Evolutionary conservation across 1,140 invertebrate genomes (phyloP), one percentile per base, ranked within the genome.

Genomic region (Pygmarrhopalites habei): DNA sequence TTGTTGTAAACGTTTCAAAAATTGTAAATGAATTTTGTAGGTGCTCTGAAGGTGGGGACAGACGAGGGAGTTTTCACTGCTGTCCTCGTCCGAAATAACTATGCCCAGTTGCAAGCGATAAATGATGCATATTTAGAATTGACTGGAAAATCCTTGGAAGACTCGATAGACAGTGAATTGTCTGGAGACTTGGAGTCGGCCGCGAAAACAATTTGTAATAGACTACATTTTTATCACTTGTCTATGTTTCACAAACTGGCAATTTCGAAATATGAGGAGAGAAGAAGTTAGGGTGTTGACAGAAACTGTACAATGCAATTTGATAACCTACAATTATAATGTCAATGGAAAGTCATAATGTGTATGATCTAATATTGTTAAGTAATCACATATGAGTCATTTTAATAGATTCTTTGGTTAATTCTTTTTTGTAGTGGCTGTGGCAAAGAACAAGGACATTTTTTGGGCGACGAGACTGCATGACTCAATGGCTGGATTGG

Each of bases 51-150:
- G 74, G 87, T 87, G 84, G 90, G 90, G 47, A 92, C 90, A 2
- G 90, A 93, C 70, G 90, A 93, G 74, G 89, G 86, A 7, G 80
- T 82, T n/a, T 92, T 93, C 76, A 92, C 91, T 72, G 78, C 85
- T 19, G 83, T 93, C 63, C 78, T 94, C 4, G 72, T 72, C 12
- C 60, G 71, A 0, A 74, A 74, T 51, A 75, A 72, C 39, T 77
- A 72, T 62, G 71, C 69, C 41, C 67, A 71, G 49, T 71, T 81
- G 28, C 68, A 73, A 10, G 58, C 72, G 28, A 76, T 80, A 4
- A 77, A 78, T 63, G 72, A 79, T 60, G 86, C 89, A 74, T 91
- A 90, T 73, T 79, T 85, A 62, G 78, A 79, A 65, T 79, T 89
- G 26, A 55, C 69, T 5, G 66, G 61, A 14, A 68, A 71, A 52